These are phyloP conservation scores for Dryas iulia DNA, from an alignment of 1,140 invertebrate genomes.

Conservation along the genomic window DNA sequence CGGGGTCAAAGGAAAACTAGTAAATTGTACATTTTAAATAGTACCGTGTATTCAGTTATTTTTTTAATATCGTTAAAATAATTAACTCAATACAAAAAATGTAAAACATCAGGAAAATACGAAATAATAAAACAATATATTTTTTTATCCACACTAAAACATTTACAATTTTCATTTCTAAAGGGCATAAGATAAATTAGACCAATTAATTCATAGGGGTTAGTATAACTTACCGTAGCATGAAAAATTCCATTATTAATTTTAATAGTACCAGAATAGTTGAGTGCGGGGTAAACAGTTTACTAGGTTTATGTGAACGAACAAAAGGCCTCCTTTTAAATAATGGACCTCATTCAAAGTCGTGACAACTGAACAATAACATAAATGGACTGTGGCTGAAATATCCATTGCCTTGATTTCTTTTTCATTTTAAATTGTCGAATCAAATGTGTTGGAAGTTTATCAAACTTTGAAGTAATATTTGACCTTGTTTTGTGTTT, in stretches of 20 bases:
- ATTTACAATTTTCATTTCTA: no score
- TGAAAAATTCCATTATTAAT: background rate
- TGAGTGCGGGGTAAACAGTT: background rate
- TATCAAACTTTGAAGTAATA: background rate
- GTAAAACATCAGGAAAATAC: no score
- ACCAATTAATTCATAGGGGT: no score
- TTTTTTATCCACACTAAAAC: no score
- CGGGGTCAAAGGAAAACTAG: no score
- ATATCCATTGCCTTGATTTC: background rate
- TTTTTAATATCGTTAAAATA: no score
- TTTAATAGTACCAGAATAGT: background rate
- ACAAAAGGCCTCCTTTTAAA: conserved; percentile 2
- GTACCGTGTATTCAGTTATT: no score
- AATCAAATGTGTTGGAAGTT: background rate
- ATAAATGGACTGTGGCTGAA: conserved; percentile 3
- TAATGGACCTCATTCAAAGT: conserved; percentile 1
- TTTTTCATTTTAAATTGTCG: background rate
- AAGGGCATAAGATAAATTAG: no score
- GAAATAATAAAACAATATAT: no score
- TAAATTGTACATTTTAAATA: no score
- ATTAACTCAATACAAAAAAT: no score
- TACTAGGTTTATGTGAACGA: background rate
- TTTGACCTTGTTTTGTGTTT: background rate
- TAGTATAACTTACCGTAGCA: background rate
- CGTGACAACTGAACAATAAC: conserved; percentile 1